Percentiles rank a stretch among this genome's conserved stretches.
These are phyloP conservation scores for Drymodes brunneopygia DNA, from an alignment of 2,113 vertebrate genomes.

Conservation along the genomic window DNA sequence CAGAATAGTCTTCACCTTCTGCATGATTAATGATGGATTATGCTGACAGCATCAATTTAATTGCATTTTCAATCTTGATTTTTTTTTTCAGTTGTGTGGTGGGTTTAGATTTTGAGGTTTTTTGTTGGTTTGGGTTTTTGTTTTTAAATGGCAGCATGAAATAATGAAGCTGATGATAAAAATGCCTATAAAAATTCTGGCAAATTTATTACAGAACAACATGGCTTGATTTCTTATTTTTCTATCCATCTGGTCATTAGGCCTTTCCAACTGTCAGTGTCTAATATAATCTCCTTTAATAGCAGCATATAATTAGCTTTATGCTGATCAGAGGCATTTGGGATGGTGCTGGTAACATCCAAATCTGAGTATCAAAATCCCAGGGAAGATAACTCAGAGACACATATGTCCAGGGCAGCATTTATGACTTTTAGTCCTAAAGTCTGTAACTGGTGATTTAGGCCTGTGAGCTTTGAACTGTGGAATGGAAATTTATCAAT, in stretches of 20 bases:
- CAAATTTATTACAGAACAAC: constrained; percentile 59
- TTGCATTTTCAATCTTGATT: not conserved
- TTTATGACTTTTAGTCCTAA: constrained; percentile 50
- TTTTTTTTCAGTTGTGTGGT: not conserved
- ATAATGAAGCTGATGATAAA: constrained; percentile 56
- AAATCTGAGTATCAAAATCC: constrained; percentile 62
- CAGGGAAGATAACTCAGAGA: constrained; percentile 56
- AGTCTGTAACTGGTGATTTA: constrained; percentile 50
- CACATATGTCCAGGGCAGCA: constrained; percentile 56
- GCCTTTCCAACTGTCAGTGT: constrained; percentile 74
- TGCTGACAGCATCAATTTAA: not conserved
- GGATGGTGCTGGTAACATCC: constrained; percentile 27
- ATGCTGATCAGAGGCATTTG: constrained; percentile 62
- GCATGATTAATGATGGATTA: not conserved
- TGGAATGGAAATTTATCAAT: constrained; percentile 46
- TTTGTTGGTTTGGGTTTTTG: not conserved
- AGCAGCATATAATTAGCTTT: constrained; percentile 70
- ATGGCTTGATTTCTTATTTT: constrained; percentile 31
- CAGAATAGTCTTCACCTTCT: not conserved
- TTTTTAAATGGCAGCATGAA: constrained; percentile 2
- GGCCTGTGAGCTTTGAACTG: constrained; percentile 46
- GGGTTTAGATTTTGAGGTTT: not conserved
- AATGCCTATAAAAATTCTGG: constrained; percentile 57
- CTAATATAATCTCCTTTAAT: constrained; percentile 72
- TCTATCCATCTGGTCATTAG: constrained; percentile 73